Percentiles rank a stretch among this genome's conserved stretches.
These are phyloP conservation scores for Philaenus spumarius DNA, from an alignment of 1,140 invertebrate species.

Conservation along the genomic window DNA sequence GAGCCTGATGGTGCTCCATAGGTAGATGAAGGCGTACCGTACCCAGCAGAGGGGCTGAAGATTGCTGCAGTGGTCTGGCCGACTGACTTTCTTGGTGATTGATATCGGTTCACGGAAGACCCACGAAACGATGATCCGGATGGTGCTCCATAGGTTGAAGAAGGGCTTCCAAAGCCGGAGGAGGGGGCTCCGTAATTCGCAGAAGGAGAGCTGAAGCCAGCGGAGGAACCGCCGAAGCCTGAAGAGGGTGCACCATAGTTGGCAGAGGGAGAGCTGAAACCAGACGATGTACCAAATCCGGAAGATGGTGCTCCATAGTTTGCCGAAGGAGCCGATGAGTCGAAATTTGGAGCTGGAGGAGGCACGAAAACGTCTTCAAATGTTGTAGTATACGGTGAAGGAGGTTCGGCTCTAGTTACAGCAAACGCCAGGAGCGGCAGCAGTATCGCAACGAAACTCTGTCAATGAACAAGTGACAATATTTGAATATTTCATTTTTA, in stretches of 20 bases:
- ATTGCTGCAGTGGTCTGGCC: too few species aligned
- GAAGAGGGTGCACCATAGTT: conserved; percentile 1
- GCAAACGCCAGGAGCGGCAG: too few species aligned
- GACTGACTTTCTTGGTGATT: too few species aligned
- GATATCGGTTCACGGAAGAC: too few species aligned
- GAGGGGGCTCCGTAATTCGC: conserved; percentile 1
- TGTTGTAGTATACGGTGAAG: conserved; percentile 2
- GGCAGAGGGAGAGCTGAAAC: neutral
- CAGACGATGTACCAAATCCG: neutral
- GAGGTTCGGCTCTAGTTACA: conserved; percentile 1
- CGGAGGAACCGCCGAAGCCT: neutral
- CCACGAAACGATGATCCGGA: neutral
- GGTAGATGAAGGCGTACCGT: conserved; percentile 4
- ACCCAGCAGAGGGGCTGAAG: neutral
- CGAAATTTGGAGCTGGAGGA: neutral
- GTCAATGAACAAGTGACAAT: too few species aligned
- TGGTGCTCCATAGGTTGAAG: neutral
- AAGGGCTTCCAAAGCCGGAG: neutral
- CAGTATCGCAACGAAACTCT: too few species aligned
- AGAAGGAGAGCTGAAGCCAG: neutral
- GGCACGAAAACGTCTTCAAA: conserved; percentile 11
- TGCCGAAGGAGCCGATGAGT: neutral
- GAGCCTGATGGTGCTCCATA: conserved; percentile 6
- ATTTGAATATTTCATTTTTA: too few species aligned
- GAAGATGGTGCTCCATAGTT: conserved; percentile 3